Evolutionary conservation across 2,888 invertebrate species (phyloP).

Genomic region (Microctonus hyperodae): DNA sequence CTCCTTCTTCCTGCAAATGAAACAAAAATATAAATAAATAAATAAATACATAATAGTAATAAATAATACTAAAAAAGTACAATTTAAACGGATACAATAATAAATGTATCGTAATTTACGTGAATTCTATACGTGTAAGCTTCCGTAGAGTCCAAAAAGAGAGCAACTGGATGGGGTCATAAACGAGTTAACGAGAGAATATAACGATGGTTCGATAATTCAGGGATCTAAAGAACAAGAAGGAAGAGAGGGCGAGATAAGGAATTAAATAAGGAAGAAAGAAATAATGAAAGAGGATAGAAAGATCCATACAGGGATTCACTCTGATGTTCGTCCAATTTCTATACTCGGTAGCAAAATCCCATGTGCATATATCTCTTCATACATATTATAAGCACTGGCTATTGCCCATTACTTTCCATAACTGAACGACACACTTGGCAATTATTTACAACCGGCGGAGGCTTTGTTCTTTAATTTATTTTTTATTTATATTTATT

Average conservation of each 20-base stretch:
- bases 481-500: slow-evolving; percentile 12
- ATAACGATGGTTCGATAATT: slow-evolving; percentile 28
- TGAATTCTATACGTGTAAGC: not conserved
- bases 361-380: slow-evolving; percentile 32
- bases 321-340: slow-evolving; percentile 31
- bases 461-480: slow-evolving; percentile 40
- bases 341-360: slow-evolving; percentile 20
- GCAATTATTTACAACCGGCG: slow-evolving; percentile 41
- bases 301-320: slow-evolving; percentile 27
- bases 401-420: slow-evolving; percentile 39
- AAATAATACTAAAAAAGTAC: not conserved
- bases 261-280: slow-evolving; percentile 9
- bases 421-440: slow-evolving; percentile 35
- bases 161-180: slow-evolving; percentile 7
- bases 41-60: not conserved
- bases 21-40: not conserved
- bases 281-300: not conserved
- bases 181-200: slow-evolving; percentile 32
- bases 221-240: slow-evolving; percentile 19
- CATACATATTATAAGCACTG: slow-evolving; percentile 25
- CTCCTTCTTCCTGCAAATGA: not conserved
- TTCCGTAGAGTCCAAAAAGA: slow-evolving; percentile 2
- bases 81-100: not conserved
- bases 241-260: not conserved
- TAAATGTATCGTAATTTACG: not conserved